Conservation (phyloP, 2,113 vertebrate species). For the Notothenia coriiceps region DNA sequence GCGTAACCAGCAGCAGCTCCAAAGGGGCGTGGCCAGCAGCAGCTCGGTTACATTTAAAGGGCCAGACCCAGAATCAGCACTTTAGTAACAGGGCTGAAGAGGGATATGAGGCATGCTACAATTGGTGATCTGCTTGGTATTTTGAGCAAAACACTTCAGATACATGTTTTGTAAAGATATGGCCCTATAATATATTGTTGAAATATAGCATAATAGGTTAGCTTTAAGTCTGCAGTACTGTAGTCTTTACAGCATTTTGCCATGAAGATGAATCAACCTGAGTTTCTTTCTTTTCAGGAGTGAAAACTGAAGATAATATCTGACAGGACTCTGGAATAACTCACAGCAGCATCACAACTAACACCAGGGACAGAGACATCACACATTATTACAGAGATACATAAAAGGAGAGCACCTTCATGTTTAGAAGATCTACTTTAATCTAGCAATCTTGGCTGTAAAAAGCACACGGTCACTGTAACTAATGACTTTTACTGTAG, state of each 20-base stretch:
- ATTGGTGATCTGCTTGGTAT: no score
- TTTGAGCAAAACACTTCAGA: no score
- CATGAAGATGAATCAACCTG: not conserved
- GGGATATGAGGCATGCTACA: no score
- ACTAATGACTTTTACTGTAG: slow-evolving; percentile 3
- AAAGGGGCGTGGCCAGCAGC: no score
- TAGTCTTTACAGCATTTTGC: not conserved
- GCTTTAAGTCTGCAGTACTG: not conserved
- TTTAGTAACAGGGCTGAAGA: no score
- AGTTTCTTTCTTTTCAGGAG: slow-evolving; percentile 31
- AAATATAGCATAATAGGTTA: no score
- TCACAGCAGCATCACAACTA: not conserved
- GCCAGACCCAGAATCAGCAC: no score
- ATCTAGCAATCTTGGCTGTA: not conserved
- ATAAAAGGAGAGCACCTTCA: no score
- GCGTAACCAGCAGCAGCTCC: no score
- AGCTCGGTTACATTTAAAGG: no score
- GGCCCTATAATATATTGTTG: no score
- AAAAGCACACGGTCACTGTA: not conserved
- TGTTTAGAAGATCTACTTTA: not conserved
- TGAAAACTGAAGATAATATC: slow-evolving; percentile 15
- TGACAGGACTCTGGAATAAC: not conserved
- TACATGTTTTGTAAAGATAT: no score
- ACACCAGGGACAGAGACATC: not conserved
- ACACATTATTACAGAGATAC: not conserved